Percentiles rank a stretch among this genome's conserved stretches.
Evolutionary conservation across 2,113 vertebrate genomes (phyloP).

Genomic region (Solea solea): DNA sequence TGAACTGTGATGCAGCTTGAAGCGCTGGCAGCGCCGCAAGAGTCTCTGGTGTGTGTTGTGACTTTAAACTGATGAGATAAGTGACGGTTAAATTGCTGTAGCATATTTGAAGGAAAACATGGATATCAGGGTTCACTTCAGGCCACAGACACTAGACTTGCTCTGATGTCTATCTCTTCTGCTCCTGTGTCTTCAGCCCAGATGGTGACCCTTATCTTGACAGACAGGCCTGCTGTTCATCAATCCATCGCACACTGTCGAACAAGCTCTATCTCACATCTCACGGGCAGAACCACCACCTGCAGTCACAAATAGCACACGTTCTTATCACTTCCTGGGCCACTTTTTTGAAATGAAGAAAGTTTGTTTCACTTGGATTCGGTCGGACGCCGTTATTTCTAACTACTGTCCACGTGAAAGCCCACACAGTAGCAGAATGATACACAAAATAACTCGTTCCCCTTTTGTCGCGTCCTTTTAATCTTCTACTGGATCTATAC

Average conservation of each 20-base stretch:
- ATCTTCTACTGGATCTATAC: too few species aligned
- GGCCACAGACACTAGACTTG: slow-evolving; percentile 28
- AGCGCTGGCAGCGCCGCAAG: neutral
- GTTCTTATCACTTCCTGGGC: slow-evolving; percentile 11
- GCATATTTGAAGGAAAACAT: neutral
- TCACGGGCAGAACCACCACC: slow-evolving; percentile 13
- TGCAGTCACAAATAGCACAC: slow-evolving; percentile 19
- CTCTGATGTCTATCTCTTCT: slow-evolving; percentile 52
- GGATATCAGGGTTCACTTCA: slow-evolving; percentile 18
- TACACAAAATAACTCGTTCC: neutral
- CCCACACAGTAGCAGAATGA: neutral
- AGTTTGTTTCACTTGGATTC: neutral
- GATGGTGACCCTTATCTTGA: slow-evolving; percentile 55
- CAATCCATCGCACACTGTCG: slow-evolving; percentile 47
- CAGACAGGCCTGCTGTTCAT: slow-evolving; percentile 57
- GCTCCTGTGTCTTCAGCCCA: slow-evolving; percentile 12
- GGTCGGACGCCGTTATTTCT: neutral
- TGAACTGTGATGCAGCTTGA: neutral
- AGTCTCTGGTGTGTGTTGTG: neutral
- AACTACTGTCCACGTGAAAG: neutral
- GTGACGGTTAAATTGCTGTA: neutral
- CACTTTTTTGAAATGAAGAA: neutral
- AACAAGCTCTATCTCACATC: slow-evolving; percentile 40
- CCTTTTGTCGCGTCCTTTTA: too few species aligned
- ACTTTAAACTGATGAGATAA: slow-evolving; percentile 14